Evolutionary conservation across 2,888 invertebrate species (phyloP).

Genomic region (Spodoptera exigua): DNA sequence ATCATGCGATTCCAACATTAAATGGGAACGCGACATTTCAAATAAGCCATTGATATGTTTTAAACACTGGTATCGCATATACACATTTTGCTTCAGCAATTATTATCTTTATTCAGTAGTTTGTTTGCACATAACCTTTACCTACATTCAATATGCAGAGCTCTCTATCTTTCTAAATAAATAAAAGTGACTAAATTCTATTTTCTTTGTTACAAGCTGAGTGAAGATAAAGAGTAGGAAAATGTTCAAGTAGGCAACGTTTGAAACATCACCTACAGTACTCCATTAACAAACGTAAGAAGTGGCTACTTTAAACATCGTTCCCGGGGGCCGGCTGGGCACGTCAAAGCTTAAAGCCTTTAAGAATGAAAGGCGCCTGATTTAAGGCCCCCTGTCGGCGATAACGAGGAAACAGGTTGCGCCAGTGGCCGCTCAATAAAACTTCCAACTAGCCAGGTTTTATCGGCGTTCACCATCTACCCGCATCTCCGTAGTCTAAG

Average conservation of each 20-base stretch:
- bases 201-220: slow-evolving; percentile 22
- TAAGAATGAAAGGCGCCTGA: slow-evolving; percentile 82
- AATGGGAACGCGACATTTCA: slow-evolving; percentile 33
- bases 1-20: slow-evolving; percentile 64
- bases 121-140: slow-evolving; percentile 14
- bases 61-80: neutral
- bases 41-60: slow-evolving; percentile 6
- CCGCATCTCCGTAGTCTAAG: slow-evolving; percentile 79
- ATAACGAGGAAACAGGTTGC: slow-evolving; percentile 83
- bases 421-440: slow-evolving; percentile 82
- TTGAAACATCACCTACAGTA: slow-evolving; percentile 45
- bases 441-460: slow-evolving; percentile 73
- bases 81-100: too few species aligned
- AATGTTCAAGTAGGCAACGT: slow-evolving; percentile 30
- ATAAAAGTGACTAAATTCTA: slow-evolving; percentile 7
- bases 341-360: slow-evolving; percentile 75
- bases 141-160: slow-evolving; percentile 9
- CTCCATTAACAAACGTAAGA: slow-evolving; percentile 52
- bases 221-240: slow-evolving; percentile 33
- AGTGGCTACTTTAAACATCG: slow-evolving; percentile 62
- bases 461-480: slow-evolving; percentile 77
- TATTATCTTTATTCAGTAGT: too few species aligned
- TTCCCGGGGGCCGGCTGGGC: slow-evolving; percentile 64
- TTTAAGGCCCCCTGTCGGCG: slow-evolving; percentile 82
- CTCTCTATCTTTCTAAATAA: slow-evolving; percentile 12